Conservation (phyloP, 2,888 invertebrate genomes). For the Platynereis dumerilii region DNA sequence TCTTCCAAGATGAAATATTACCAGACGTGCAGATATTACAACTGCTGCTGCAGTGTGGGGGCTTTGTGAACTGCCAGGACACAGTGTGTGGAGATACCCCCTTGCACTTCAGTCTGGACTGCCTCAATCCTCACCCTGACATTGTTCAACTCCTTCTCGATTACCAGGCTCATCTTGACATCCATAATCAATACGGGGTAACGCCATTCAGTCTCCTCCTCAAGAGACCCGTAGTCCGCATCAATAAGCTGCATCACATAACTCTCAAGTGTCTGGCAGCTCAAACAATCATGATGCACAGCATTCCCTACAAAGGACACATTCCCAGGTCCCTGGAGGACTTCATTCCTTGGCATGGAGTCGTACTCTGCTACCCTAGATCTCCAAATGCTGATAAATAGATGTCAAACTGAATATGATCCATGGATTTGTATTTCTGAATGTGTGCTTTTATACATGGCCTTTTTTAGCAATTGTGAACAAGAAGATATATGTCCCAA, state of each 20-base stretch:
- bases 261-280: constrained; percentile 85
- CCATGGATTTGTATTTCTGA: too few species aligned
- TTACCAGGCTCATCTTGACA: constrained; percentile 85
- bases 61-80: constrained; percentile 78
- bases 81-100: constrained; percentile 76
- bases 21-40: constrained; percentile 75
- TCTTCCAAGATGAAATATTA: constrained; percentile 60
- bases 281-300: constrained; percentile 73
- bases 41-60: constrained; percentile 79
- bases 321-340: constrained; percentile 67
- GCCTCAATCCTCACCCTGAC: constrained; percentile 16
- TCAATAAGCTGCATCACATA: constrained; percentile 70
- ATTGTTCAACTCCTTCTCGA: constrained; percentile 70
- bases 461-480: too few species aligned
- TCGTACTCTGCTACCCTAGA: not conserved
- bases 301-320: constrained; percentile 72
- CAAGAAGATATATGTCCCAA: too few species aligned
- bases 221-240: constrained; percentile 62
- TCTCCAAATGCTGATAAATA: too few species aligned
- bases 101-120: constrained; percentile 68
- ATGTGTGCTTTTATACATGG: too few species aligned
- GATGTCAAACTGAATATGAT: too few species aligned
- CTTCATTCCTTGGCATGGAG: constrained; percentile 28
- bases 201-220: constrained; percentile 75
- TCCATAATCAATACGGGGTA: constrained; percentile 78